phyloP scores from a whole-genome alignment of 2,888 invertebrate species.

The Heliconius charithonia region DNA sequence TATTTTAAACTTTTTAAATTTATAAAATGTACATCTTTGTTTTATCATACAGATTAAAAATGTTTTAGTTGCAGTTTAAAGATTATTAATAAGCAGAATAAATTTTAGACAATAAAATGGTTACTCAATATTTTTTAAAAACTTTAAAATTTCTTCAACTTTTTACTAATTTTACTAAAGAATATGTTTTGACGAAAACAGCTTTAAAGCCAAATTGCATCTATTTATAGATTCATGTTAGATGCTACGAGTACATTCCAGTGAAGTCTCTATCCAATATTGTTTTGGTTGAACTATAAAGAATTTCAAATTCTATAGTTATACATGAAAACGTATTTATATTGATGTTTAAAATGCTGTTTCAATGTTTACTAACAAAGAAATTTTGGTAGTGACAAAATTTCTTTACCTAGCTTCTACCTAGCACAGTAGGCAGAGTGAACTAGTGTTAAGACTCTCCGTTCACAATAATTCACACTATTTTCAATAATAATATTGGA shows the following conservation, averaged over 20 bases:
- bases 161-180: background rate
- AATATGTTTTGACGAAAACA: slow-evolving; percentile 11
- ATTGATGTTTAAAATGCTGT: background rate
- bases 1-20: slow-evolving; percentile 6
- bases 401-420: background rate
- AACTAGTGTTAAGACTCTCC: too few relatives aligned
- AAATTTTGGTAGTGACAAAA: background rate
- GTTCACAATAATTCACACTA: too few relatives aligned
- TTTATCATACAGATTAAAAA: background rate
- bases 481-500: too few relatives aligned
- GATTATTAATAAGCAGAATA: background rate
- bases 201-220: background rate
- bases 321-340: background rate
- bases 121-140: too few relatives aligned
- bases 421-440: too few relatives aligned
- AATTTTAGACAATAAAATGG: background rate
- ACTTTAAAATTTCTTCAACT: background rate
- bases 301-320: background rate
- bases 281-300: background rate
- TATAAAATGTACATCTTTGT: slow-evolving; percentile 4
- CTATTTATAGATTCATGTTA: background rate
- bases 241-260: background rate
- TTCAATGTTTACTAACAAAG: background rate
- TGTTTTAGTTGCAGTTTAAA: background rate
- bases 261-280: background rate